A percentile compares a stretch with the other conserved stretches of the same genome.
These are phyloP conservation scores for Channa maculata DNA, from an alignment of 2,113 vertebrate genomes.

Conservation along the genomic window DNA sequence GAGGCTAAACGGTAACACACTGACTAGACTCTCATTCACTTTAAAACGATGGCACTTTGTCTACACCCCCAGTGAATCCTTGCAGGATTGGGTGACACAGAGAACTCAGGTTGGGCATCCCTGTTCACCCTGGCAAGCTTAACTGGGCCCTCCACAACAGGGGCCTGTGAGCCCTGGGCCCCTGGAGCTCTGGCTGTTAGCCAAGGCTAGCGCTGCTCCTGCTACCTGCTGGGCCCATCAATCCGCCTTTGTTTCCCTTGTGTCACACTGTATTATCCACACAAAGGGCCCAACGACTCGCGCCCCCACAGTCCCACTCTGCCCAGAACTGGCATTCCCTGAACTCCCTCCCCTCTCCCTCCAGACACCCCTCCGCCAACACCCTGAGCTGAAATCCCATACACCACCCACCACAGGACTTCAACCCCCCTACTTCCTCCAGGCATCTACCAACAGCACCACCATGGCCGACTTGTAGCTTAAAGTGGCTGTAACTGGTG, in stretches of 20 bases:
- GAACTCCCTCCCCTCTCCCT: conserved; percentile 78
- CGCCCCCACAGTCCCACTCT: conserved; percentile 88
- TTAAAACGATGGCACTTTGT: conserved; percentile 4
- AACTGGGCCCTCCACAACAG: conserved; percentile 80
- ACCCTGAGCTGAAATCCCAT: conserved; percentile 75
- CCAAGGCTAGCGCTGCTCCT: conserved; percentile 85
- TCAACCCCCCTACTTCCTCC: conserved; percentile 53
- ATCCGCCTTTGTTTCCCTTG: conserved; percentile 96
- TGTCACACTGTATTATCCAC: conserved; percentile 98
- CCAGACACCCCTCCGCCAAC: conserved; percentile 70
- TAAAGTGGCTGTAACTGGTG: conserved; percentile 43
- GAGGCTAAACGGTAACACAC: not conserved
- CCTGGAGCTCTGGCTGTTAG: conserved; percentile 81
- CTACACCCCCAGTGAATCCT: conserved; percentile 29
- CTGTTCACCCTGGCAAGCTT: conserved; percentile 74
- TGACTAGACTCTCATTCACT: not conserved
- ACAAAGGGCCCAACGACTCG: conserved; percentile 93
- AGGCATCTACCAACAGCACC: conserved; percentile 54
- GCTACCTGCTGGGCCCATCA: conserved; percentile 99
- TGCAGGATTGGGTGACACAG: conserved; percentile 45
- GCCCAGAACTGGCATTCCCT: conserved; percentile 94
- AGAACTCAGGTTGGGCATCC: conserved; percentile 62
- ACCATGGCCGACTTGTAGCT: conserved; percentile 32
- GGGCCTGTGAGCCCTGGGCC: conserved; percentile 80
- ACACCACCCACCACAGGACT: conserved; percentile 67